Percentiles rank a stretch among this genome's conserved stretches.
Conservation (phyloP, 2,113 vertebrate genomes). For the Notothenia coriiceps region DNA sequence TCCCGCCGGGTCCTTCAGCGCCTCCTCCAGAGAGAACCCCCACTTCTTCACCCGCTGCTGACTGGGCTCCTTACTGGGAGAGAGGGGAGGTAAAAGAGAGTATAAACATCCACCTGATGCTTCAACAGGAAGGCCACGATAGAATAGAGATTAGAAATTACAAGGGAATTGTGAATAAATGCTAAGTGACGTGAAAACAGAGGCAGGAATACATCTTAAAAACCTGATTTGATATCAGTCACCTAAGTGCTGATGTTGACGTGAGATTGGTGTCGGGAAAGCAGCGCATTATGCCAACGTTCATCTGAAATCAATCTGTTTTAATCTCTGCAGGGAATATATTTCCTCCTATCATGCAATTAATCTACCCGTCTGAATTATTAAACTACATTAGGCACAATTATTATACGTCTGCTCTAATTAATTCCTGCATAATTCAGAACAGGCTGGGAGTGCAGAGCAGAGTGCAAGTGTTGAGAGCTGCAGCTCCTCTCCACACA, state of each 20-base stretch:
- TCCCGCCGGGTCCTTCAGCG: constrained; percentile 94
- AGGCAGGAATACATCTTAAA: constrained; percentile 1
- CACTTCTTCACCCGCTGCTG: constrained; percentile 97
- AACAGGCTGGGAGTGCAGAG: constrained; percentile 19
- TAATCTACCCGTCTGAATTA: constrained; percentile 67
- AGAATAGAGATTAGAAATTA: constrained; percentile 6
- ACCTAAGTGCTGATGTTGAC: not conserved
- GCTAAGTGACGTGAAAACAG: constrained; percentile 1
- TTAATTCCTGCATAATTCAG: constrained; percentile 65
- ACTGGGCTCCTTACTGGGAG: constrained; percentile 94
- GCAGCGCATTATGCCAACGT: constrained; percentile 7
- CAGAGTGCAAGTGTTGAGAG: constrained; percentile 13
- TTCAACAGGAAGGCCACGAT: not conserved
- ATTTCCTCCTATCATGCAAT: constrained; percentile 46
- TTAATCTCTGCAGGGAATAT: constrained; percentile 18
- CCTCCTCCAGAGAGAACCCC: constrained; percentile 97
- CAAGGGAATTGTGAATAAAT: not conserved
- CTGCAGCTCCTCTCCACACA: not conserved
- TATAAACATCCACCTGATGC: not conserved
- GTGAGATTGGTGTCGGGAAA: constrained; percentile 20
- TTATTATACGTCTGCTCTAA: constrained; percentile 49
- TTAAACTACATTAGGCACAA: constrained; percentile 62
- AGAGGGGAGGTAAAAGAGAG: not conserved
- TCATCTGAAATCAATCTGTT: constrained; percentile 48
- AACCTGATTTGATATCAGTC: constrained; percentile 7